phyloP scores from a whole-genome alignment of 2,888 invertebrate genomes.

The Agriopis marginaria region DNA sequence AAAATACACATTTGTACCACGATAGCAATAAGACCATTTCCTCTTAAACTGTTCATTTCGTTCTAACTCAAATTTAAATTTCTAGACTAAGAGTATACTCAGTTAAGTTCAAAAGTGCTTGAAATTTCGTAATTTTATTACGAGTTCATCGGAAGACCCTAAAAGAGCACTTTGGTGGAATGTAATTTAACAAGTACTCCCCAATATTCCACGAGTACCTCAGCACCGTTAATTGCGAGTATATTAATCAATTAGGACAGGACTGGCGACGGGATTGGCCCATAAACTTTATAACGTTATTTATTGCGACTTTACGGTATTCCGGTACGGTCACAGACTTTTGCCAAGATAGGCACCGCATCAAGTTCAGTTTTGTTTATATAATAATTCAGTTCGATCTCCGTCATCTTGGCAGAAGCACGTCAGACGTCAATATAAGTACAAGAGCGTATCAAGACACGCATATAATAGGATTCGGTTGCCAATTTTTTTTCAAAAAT shows the following conservation, averaged over 20 bases:
- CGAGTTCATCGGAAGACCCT: conserved; percentile 5
- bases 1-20: too few relatives aligned
- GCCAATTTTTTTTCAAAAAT: too few relatives aligned
- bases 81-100: neutral
- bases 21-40: too few relatives aligned
- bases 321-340: neutral
- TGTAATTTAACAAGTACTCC: conserved; percentile 22
- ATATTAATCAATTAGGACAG: conserved; percentile 32
- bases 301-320: conserved; percentile 15
- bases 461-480: too few relatives aligned
- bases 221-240: conserved; percentile 16
- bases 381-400: too few relatives aligned
- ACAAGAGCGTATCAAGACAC: too few relatives aligned
- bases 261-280: conserved; percentile 16
- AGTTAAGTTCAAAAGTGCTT: conserved; percentile 13
- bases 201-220: conserved; percentile 7
- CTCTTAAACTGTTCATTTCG: neutral
- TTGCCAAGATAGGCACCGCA: too few relatives aligned
- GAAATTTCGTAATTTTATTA: conserved; percentile 18
- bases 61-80: neutral
- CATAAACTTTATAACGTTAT: conserved; percentile 30
- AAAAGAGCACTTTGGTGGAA: conserved; percentile 12
- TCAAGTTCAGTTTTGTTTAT: too few relatives aligned
- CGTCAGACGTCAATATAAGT: too few relatives aligned
- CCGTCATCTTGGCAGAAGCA: too few relatives aligned